Conservation (phyloP, 2,797 vertebrate species). For the Semaprochilodus insignis region DNA sequence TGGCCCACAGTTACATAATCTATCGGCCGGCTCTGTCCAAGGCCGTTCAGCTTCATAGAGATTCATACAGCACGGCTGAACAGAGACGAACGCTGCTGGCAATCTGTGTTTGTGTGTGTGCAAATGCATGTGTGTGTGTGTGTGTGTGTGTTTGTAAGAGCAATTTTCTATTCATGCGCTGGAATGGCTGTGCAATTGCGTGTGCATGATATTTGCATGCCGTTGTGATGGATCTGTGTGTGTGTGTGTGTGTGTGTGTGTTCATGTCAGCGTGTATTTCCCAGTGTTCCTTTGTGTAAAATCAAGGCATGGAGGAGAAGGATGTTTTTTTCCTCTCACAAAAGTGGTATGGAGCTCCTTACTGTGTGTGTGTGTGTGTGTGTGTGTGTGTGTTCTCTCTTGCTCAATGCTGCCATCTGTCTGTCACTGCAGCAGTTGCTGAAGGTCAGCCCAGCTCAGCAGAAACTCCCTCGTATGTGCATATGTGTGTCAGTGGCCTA, state of each 20-base stretch:
- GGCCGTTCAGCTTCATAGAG: constrained; percentile 14
- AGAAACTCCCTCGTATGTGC: constrained; percentile 42
- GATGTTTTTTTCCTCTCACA: constrained; percentile 29
- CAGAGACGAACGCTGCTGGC: not conserved
- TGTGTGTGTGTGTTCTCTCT: constrained; percentile 29
- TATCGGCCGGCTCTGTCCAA: constrained; percentile 16
- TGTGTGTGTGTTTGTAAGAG: too few relatives aligned
- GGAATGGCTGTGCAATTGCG: constrained; percentile 1
- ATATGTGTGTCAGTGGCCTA: constrained; percentile 1
- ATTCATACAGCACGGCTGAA: not conserved
- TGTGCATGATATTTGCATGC: constrained; percentile 10
- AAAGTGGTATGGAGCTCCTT: constrained; percentile 4
- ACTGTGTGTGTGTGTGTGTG: not conserved
- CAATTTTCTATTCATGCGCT: constrained; percentile 4
- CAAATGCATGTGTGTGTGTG: constrained; percentile 48
- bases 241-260: constrained; percentile 41
- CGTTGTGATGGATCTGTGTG: constrained; percentile 39
- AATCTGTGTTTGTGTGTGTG: constrained; percentile 2
- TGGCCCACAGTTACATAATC: not conserved
- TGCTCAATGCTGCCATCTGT: constrained; percentile 82
- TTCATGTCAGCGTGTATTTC: constrained; percentile 38
- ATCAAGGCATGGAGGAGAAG: constrained; percentile 31
- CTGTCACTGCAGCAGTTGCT: constrained; percentile 57
- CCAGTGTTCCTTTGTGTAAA: constrained; percentile 57
- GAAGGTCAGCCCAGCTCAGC: constrained; percentile 59